Conservation (phyloP, 1,140 invertebrate species). For the Orchestia grillus region DNA sequence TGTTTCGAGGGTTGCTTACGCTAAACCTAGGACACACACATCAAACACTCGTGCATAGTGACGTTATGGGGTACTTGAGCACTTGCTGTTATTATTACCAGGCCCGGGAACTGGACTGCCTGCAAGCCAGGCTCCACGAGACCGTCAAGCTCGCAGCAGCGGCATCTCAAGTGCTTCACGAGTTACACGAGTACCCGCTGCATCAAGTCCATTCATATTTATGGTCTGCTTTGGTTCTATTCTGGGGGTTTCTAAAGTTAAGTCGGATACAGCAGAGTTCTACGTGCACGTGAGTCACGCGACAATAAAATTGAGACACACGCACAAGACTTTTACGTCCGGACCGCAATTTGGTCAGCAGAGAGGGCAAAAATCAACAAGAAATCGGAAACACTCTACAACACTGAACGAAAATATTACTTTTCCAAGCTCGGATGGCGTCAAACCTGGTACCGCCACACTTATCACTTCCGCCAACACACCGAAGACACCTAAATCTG, state of each 20-base stretch:
- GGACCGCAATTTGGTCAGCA: no score
- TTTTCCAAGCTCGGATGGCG: no score
- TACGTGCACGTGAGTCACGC: no score
- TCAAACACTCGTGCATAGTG: slow-evolving; percentile 36
- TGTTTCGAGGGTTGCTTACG: not conserved
- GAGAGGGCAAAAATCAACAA: no score
- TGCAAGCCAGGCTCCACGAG: not conserved
- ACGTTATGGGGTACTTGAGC: slow-evolving; percentile 15
- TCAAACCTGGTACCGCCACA: not conserved
- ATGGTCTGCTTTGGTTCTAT: not conserved
- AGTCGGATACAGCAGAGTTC: not conserved
- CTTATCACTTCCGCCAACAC: not conserved
- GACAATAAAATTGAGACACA: no score
- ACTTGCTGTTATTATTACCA: not conserved
- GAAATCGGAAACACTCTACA: no score
- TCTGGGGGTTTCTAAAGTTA: not conserved
- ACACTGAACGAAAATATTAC: no score
- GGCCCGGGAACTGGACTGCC: not conserved
- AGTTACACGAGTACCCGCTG: no score
- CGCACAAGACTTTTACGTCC: no score
- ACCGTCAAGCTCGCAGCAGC: no score
- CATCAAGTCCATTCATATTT: not conserved
- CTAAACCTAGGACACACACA: not conserved
- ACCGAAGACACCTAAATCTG: not conserved
- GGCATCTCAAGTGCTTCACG: no score